These are phyloP conservation scores for Volucella inanis DNA, from an alignment of 2,888 invertebrate species.

Conservation along the genomic window DNA sequence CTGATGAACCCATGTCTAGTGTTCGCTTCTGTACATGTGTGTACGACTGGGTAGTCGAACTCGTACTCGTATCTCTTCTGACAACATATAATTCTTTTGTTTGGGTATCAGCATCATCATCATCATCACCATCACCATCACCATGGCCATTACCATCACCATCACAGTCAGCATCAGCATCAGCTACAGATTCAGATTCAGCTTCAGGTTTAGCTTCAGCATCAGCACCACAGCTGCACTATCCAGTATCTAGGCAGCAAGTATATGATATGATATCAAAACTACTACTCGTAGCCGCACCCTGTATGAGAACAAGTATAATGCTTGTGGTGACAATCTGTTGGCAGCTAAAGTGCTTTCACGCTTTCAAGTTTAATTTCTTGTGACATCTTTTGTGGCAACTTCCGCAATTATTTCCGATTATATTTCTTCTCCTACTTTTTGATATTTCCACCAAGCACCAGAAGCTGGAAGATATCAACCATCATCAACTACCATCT, in stretches of 20 bases:
- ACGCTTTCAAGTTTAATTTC: constrained; percentile 74
- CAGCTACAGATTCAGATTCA: no score
- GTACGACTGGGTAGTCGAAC: constrained; percentile 38
- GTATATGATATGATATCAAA: no score
- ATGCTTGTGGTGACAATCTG: constrained; percentile 68
- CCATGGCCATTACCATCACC: background rate
- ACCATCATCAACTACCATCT: background rate
- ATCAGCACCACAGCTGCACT: no score
- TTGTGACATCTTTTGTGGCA: constrained; percentile 72
- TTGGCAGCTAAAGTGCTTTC: constrained; percentile 74
- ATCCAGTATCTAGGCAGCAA: no score
- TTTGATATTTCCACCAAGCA: constrained; percentile 41
- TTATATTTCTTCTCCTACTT: constrained; percentile 57
- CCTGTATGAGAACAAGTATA: background rate
- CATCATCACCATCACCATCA: background rate
- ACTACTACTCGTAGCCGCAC: no score
- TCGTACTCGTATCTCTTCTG: constrained; percentile 35
- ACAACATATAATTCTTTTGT: constrained; percentile 59
- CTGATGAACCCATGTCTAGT: constrained; percentile 44
- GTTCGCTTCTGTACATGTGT: background rate
- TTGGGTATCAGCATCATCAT: constrained; percentile 53
- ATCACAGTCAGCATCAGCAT: no score
- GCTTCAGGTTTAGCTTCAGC: no score
- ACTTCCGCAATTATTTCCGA: constrained; percentile 75
- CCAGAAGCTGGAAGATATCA: background rate